phyloP scores from a whole-genome alignment of 2,113 vertebrate genomes.

The Sinosuthora webbiana region DNA sequence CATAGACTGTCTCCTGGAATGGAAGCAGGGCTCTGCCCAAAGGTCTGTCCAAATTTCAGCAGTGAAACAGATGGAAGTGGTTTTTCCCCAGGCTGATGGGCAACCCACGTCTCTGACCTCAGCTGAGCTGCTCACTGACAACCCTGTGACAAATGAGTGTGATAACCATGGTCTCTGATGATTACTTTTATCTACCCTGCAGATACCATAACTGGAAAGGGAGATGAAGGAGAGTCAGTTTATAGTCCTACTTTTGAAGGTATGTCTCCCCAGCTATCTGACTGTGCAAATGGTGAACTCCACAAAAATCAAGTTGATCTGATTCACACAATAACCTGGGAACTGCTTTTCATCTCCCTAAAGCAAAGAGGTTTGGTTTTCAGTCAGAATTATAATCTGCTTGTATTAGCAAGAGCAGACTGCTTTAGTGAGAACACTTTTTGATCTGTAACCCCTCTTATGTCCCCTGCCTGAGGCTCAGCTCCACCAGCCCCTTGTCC shows the following conservation, averaged over 20 bases:
- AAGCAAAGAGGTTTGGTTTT: background rate
- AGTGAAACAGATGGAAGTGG: background rate
- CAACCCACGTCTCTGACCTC: fast-evolving
- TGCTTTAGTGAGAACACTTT: background rate
- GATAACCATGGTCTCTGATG: background rate
- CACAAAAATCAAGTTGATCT: background rate
- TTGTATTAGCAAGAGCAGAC: background rate
- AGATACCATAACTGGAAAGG: slow-evolving; percentile 83
- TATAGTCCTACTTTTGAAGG: slow-evolving; percentile 85
- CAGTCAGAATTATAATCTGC: background rate
- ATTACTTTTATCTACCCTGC: background rate
- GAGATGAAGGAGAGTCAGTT: slow-evolving; percentile 82
- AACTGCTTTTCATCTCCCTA: background rate
- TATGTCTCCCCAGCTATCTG: slow-evolving; percentile 16
- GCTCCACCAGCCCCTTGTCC: background rate
- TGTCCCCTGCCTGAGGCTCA: background rate
- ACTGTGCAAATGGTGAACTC: background rate
- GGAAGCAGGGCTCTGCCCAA: background rate
- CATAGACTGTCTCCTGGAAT: fast-evolving
- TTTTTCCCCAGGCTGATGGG: background rate
- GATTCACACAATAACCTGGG: background rate
- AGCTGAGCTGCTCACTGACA: background rate
- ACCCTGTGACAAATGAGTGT: background rate
- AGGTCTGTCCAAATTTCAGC: background rate
- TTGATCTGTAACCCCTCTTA: background rate